phyloP scores from a whole-genome alignment of 2,888 invertebrate genomes.

The Hesperia comma region DNA sequence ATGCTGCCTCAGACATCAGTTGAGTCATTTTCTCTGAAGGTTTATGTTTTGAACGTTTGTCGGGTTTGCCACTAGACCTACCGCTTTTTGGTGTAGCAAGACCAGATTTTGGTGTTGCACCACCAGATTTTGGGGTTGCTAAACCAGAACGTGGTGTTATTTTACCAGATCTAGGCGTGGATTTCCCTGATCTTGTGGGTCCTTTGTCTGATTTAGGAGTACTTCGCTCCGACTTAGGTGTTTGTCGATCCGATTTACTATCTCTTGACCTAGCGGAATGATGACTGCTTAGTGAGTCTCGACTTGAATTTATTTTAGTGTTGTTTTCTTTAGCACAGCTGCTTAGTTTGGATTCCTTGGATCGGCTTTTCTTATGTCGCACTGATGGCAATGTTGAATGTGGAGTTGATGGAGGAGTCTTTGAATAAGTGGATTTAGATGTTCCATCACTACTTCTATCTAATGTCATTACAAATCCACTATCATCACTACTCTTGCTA shows the following conservation, averaged over 20 bases:
- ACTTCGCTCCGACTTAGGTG: constrained; percentile 77
- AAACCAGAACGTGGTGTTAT: constrained; percentile 75
- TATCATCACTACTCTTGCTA: constrained; percentile 80
- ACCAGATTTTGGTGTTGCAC: constrained; percentile 74
- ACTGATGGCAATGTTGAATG: constrained; percentile 77
- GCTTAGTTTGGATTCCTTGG: constrained; percentile 76
- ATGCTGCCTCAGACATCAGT: constrained; percentile 82
- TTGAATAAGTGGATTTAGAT: constrained; percentile 77
- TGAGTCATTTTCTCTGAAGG: constrained; percentile 82
- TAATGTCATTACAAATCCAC: constrained; percentile 80
- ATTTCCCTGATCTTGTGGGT: constrained; percentile 73
- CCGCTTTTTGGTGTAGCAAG: constrained; percentile 84
- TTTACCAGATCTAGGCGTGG: constrained; percentile 74
- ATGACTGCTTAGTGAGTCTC: constrained; percentile 80
- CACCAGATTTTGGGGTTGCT: constrained; percentile 75
- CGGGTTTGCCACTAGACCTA: constrained; percentile 78
- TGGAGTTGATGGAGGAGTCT: constrained; percentile 78
- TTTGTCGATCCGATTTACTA: constrained; percentile 77
- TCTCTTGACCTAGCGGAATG: constrained; percentile 79
- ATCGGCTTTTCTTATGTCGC: constrained; percentile 77
- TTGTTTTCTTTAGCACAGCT: constrained; percentile 65
- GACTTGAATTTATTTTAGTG: constrained; percentile 74
- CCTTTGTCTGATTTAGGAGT: constrained; percentile 78
- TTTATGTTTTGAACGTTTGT: constrained; percentile 75
- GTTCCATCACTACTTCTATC: constrained; percentile 80